Conservation (phyloP, 2,888 invertebrate genomes). For the Plebejus melissa region DNA sequence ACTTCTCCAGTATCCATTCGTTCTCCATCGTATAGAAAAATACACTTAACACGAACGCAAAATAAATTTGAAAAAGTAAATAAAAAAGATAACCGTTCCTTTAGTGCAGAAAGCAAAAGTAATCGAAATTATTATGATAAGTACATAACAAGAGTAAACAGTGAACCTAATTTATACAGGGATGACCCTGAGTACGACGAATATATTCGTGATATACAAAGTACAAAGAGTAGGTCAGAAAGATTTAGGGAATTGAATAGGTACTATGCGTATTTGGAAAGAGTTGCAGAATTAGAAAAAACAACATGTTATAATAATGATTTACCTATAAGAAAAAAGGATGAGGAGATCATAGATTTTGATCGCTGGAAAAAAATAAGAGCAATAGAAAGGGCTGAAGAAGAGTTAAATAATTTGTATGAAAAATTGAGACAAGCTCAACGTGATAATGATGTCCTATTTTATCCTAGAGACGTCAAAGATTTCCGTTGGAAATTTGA, state of each 20-base stretch:
- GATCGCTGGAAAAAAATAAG: slow-evolving; percentile 92
- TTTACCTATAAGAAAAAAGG: slow-evolving; percentile 84
- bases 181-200: slow-evolving; percentile 83
- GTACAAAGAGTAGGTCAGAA: slow-evolving; percentile 84
- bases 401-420: slow-evolving; percentile 88
- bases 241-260: slow-evolving; percentile 91
- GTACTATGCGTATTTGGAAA: slow-evolving; percentile 91
- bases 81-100: slow-evolving; percentile 77
- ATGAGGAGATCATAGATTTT: slow-evolving; percentile 91
- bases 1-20: slow-evolving; percentile 80
- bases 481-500: slow-evolving; percentile 88
- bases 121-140: slow-evolving; percentile 33
- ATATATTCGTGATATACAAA: slow-evolving; percentile 82
- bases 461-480: slow-evolving; percentile 86
- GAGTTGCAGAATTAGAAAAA: slow-evolving; percentile 89
- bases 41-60: slow-evolving; percentile 73
- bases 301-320: slow-evolving; percentile 85
- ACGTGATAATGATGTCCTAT: slow-evolving; percentile 90
- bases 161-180: slow-evolving; percentile 57
- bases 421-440: slow-evolving; percentile 87
- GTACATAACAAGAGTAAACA: slow-evolving; percentile 51
- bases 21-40: slow-evolving; percentile 83
- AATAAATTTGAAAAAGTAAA: slow-evolving; percentile 51
- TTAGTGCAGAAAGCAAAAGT: slow-evolving; percentile 80
- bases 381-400: slow-evolving; percentile 88